phyloP scores from a whole-genome alignment of 1,140 invertebrate genomes.

The Achroia grisella region DNA sequence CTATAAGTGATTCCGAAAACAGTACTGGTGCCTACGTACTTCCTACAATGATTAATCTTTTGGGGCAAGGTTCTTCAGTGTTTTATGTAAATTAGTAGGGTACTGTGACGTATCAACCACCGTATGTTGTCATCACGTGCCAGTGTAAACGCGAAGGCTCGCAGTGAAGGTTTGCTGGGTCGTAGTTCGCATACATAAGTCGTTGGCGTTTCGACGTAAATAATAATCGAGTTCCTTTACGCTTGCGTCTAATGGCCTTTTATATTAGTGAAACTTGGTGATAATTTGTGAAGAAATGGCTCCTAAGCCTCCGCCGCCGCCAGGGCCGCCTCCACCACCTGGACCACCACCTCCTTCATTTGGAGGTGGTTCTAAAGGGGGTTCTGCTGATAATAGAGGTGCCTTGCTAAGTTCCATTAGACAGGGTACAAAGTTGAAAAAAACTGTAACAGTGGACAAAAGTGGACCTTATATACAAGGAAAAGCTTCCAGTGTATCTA shows the following conservation, averaged over 20 bases:
- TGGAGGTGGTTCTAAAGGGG: slow-evolving; percentile 70
- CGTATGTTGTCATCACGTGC: slow-evolving; percentile 53
- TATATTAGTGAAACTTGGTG: slow-evolving; percentile 13
- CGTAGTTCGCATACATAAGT: slow-evolving; percentile 10
- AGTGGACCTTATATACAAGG: slow-evolving; percentile 86
- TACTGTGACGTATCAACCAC: slow-evolving; percentile 46
- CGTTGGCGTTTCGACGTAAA: slow-evolving; percentile 1
- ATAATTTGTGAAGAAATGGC: slow-evolving; percentile 28
- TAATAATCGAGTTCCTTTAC: slow-evolving; percentile 11
- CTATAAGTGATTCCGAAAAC: slow-evolving; percentile 43
- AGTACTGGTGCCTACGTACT: slow-evolving; percentile 63
- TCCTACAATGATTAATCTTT: slow-evolving; percentile 67
- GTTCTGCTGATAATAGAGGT: slow-evolving; percentile 75
- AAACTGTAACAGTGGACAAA: slow-evolving; percentile 91
- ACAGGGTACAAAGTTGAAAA: slow-evolving; percentile 87
- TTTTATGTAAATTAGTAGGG: slow-evolving; percentile 66
- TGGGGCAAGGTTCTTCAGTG: slow-evolving; percentile 58
- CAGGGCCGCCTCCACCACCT: slow-evolving; percentile 75
- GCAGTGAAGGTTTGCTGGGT: slow-evolving; percentile 18
- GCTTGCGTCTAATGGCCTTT: slow-evolving; percentile 36
- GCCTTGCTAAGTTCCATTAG: slow-evolving; percentile 87
- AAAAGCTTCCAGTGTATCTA: slow-evolving; percentile 52
- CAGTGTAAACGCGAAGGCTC: slow-evolving; percentile 28
- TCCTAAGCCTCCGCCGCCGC: slow-evolving; percentile 71
- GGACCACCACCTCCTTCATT: slow-evolving; percentile 78